phyloP scores from a whole-genome alignment of 2,113 vertebrate genomes.

The Seriola aureovittata region DNA sequence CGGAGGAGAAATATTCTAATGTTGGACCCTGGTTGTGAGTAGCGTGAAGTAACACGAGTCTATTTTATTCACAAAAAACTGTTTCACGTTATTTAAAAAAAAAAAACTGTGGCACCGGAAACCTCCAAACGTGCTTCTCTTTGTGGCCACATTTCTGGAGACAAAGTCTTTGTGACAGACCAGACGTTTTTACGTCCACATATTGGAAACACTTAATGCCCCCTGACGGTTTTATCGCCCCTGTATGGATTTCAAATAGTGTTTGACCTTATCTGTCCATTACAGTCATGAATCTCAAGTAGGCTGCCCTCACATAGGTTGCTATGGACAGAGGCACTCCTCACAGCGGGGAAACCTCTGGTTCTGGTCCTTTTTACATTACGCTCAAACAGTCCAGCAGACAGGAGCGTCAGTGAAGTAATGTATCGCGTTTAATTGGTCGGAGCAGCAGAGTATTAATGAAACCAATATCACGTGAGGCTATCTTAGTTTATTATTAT shows the following conservation, averaged over 20 bases:
- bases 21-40: too few species aligned
- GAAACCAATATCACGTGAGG: background rate
- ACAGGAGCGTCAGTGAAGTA: too few species aligned
- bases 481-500: background rate
- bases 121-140: background rate
- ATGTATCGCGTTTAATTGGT: background rate
- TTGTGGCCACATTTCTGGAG: background rate
- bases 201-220: background rate
- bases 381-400: background rate
- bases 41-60: background rate
- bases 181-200: background rate
- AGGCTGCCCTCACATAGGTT: background rate
- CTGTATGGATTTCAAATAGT: background rate
- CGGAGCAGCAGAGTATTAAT: background rate
- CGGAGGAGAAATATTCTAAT: background rate
- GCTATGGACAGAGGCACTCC: background rate
- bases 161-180: background rate
- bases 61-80: background rate
- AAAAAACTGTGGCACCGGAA: background rate
- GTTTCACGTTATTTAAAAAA: background rate
- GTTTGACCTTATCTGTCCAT: slow-evolving; percentile 41
- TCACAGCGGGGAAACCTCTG: background rate
- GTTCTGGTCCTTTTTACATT: background rate
- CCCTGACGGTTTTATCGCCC: too few species aligned
- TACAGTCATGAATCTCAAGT: background rate